Evolutionary conservation across 2,113 vertebrate genomes (phyloP).

Genomic region (Malurus elegans): DNA sequence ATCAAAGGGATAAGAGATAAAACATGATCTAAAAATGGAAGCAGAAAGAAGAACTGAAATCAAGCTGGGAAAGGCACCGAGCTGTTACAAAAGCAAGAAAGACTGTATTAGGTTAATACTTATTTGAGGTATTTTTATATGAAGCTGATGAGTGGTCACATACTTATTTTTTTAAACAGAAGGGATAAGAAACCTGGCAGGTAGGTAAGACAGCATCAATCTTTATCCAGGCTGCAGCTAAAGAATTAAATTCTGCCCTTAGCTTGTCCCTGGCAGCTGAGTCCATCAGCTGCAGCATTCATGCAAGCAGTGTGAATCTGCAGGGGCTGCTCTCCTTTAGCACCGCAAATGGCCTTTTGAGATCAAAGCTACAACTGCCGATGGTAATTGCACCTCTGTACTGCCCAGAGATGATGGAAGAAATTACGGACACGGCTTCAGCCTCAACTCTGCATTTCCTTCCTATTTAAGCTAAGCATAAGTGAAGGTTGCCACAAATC

Average conservation of each 20-base stretch:
- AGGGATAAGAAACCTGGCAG: not conserved
- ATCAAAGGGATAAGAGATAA: constrained; percentile 43
- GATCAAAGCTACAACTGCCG: not conserved
- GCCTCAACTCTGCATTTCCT: not conserved
- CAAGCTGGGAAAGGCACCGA: constrained; percentile 26
- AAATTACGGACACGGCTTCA: not conserved
- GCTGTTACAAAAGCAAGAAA: not conserved
- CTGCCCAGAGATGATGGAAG: not conserved
- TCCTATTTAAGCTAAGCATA: not conserved
- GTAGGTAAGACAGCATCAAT: constrained; percentile 2
- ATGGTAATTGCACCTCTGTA: not conserved
- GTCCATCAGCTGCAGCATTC: not conserved
- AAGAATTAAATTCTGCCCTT: not conserved
- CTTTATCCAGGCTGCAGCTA: constrained; percentile 1
- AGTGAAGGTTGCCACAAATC: constrained; percentile 29
- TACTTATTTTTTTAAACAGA: not conserved
- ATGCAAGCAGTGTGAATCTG: not conserved
- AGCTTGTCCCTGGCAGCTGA: not conserved
- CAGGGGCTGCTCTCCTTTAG: not conserved
- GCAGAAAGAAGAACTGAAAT: not conserved
- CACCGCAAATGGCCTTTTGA: not conserved
- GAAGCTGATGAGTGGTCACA: not conserved
- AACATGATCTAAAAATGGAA: constrained; percentile 49
- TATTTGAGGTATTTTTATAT: constrained; percentile 10
- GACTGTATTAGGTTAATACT: constrained; percentile 26